Evolutionary conservation across 1,140 invertebrate species (phyloP).

Genomic region (Zaprionus africanus): DNA sequence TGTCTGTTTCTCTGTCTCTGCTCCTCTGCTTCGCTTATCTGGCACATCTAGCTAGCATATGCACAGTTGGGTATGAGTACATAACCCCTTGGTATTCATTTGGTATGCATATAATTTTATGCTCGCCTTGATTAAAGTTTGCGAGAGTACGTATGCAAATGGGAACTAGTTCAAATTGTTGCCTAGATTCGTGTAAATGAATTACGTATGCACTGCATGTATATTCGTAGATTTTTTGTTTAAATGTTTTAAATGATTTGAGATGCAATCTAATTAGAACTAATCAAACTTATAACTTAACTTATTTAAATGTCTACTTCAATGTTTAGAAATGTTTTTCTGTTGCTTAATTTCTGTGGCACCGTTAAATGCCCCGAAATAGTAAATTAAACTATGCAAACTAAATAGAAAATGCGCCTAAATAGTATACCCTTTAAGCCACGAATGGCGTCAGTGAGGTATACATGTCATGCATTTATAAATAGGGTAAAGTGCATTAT

Average conservation of each 20-base stretch:
- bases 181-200: constrained; percentile 1
- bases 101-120: constrained; percentile 27
- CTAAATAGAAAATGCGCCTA: neutral
- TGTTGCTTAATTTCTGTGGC: neutral
- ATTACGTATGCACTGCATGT: neutral
- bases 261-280: neutral
- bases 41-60: constrained; percentile 18
- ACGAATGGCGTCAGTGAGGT: neutral
- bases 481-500: too few relatives aligned
- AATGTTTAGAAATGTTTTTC: neutral
- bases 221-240: neutral
- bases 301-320: neutral
- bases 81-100: constrained; percentile 9
- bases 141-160: constrained; percentile 3
- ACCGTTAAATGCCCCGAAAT: neutral
- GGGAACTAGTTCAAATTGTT: constrained; percentile 1
- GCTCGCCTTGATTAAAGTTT: constrained; percentile 19
- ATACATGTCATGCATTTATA: neutral
- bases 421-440: neutral
- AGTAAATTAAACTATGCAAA: neutral
- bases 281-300: neutral
- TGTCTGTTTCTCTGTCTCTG: neutral
- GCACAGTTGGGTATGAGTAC: constrained; percentile 1
- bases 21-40: constrained; percentile 7
- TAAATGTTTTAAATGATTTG: neutral